Percentiles rank a stretch among this genome's conserved stretches.
Conservation (phyloP, 2,888 invertebrate species). For the Falcaria lacertinaria region DNA sequence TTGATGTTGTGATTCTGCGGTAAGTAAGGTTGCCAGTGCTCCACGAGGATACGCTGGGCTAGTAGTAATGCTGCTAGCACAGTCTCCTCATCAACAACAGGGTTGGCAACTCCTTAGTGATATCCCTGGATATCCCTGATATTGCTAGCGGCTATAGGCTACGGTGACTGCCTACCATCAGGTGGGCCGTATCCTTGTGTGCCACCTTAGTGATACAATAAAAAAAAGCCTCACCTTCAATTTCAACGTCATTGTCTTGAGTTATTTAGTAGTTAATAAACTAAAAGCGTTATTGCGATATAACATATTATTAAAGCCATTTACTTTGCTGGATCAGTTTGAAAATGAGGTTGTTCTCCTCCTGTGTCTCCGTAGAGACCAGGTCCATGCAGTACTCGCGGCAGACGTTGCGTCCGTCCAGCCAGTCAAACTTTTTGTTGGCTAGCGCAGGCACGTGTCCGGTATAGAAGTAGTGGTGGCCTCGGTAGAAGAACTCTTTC, state of each 20-base stretch:
- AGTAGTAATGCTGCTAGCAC: too few relatives aligned
- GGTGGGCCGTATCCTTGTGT: too few relatives aligned
- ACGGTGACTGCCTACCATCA: too few relatives aligned
- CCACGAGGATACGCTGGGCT: too few relatives aligned
- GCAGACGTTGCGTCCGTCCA: constrained; percentile 94
- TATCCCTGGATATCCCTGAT: too few relatives aligned
- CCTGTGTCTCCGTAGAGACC: constrained; percentile 92
- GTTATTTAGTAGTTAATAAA: background rate
- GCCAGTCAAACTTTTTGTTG: constrained; percentile 92
- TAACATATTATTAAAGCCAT: constrained; percentile 24
- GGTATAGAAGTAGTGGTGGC: constrained; percentile 93
- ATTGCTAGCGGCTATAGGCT: too few relatives aligned
- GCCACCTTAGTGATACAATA: too few relatives aligned
- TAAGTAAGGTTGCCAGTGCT: too few relatives aligned
- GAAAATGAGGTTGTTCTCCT: constrained; percentile 94
- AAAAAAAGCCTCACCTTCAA: background rate
- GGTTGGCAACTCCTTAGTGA: too few relatives aligned
- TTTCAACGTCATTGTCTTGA: background rate
- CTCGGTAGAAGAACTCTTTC: constrained; percentile 92
- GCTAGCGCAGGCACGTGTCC: constrained; percentile 89
- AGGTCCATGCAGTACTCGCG: constrained; percentile 97
- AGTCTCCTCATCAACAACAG: too few relatives aligned
- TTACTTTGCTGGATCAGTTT: constrained; percentile 91
- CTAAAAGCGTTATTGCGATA: too few relatives aligned
- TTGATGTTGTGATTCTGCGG: too few relatives aligned